Evolutionary conservation across 2,888 invertebrate genomes (phyloP), one percentile per base, ranked within the genome.

Genomic region (Luperina testacea): DNA sequence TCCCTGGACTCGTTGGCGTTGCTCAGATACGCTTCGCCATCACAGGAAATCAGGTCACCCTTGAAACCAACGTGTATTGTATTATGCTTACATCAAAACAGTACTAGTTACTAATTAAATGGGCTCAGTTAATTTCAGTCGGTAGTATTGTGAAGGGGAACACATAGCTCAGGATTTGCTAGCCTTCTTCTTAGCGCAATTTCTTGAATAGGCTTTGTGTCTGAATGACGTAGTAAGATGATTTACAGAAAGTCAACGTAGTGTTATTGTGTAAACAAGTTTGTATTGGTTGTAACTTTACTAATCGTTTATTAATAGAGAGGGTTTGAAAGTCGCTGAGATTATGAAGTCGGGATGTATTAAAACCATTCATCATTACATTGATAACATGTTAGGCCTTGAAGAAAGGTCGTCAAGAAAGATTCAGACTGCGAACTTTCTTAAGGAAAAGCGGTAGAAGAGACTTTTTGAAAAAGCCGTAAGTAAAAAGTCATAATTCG

Each of bases 121-220:
- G 48, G 45, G 53, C 27, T 48, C 13, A 32, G 59, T 70, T 65
- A 51, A 81, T 74, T 75, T 61, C 51, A 74, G 69, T 64, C 57
- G 9, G 45, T 38, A 42, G 15, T 59, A 70, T 51, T 80, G 72
- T 38, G 51, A 45, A 64, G 61, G 9, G 63, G 65, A 69, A 75
- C 20, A 75, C 20, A n/a, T 24, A 75, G 71, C 72, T 61, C 63
- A 15, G 65, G 63, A 80, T 73, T 77, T 76, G 70, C 64, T 61
- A 77, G 72, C 82, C 45, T 77, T 68, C 71, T 80, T 82, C 48
- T 57, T 61, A 80, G 78, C 63, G 68, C 68, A 79, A 72, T 78
- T 81, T 81, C 85, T 83, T 78, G 77, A 77, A 79, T 75, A 79
- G 53, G 69, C 80, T 82, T 87, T 85, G 73, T 85, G 75, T 32